Base-by-base conservation (phyloP, 1,140 invertebrate genomes). In the Zaprionus gabonicus region DNA sequence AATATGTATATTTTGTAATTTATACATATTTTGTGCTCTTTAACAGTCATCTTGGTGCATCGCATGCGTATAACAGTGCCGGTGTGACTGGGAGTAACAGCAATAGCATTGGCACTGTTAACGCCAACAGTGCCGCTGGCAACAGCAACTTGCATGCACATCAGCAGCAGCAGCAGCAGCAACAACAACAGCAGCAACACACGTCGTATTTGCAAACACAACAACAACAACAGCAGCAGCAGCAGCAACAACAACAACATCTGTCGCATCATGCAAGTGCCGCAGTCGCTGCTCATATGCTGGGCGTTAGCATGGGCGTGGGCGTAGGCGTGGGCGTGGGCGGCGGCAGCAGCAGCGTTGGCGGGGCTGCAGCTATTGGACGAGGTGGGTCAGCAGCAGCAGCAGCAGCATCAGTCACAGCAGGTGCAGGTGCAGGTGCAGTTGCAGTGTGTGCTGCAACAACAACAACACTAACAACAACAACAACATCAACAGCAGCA, bases 321-420 rank as follows among this genome's bases (percentile, higher is more conserved):
- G 67, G 71, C 41, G 41, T 36, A 20, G 57, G 55, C 51, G 75
- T 13, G 4, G 28, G 28, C 28, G 28, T 31, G 28, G 41, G 41
- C 15, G 2, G 41, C 34, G 13, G 36, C 36, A 15, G 36, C 36
- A 15, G 12, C 13, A 15, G 36, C 41, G n/a, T 46, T 46, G 41
- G 41, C 41, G 41, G 41, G 41, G 41, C 64, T 55, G 80, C 73
- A 23, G 73, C 53, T 20, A 82, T 83, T 79, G 85, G 85, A 91
- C 90, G 88, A 91, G 88, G 88, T 91, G 88, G 88, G 88, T 88
- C 91, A 82, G 81, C 91, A 71, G 71, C 91, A 80, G 79, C 90
- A 72, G 74, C 76, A 73, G 59, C 28, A 79, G 79, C 90, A 72
- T 70, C 76, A 73, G 62, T 23, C 1, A 1, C 23, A 23, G 23